These are phyloP conservation scores for Drosophila seclusa DNA, from an alignment of 2,888 invertebrate genomes.

Conservation along the genomic window DNA sequence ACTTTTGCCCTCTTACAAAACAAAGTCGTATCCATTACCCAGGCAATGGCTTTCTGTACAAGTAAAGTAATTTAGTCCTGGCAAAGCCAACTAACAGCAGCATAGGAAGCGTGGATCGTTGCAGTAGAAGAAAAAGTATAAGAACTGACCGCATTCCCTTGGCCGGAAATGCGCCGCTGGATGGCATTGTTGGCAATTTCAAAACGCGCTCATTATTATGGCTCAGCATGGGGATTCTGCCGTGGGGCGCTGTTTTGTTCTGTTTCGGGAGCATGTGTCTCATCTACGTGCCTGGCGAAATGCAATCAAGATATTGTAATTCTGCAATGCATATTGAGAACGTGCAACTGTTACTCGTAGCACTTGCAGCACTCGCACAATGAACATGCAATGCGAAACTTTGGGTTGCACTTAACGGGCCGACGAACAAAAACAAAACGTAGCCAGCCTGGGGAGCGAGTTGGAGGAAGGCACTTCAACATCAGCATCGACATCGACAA, in stretches of 20 bases:
- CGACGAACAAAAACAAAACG: conserved; percentile 68
- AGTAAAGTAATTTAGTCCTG: conserved; percentile 74
- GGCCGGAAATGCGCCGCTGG: conserved; percentile 54
- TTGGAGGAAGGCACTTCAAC: conserved; percentile 30
- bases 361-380: conserved; percentile 36
- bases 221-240: conserved; percentile 20
- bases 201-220: conserved; percentile 74
- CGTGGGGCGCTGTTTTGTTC: conserved; percentile 5
- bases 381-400: conserved; percentile 59
- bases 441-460: neutral
- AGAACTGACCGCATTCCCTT: conserved; percentile 16
- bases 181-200: conserved; percentile 67
- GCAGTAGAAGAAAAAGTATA: conserved; percentile 17
- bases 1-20: conserved; percentile 31
- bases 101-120: conserved; percentile 59
- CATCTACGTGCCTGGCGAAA: conserved; percentile 69
- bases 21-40: conserved; percentile 76
- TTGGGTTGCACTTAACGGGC: conserved; percentile 72
- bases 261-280: conserved; percentile 64
- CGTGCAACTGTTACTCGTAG: conserved; percentile 71
- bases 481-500: conserved; percentile 40
- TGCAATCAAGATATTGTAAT: conserved; percentile 81
- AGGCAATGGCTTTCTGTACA: conserved; percentile 28
- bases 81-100: conserved; percentile 72
- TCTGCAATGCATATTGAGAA: conserved; percentile 79